Base-by-base conservation (phyloP, 2,113 vertebrate genomes). In the Aldabrachelys gigantea region DNA sequence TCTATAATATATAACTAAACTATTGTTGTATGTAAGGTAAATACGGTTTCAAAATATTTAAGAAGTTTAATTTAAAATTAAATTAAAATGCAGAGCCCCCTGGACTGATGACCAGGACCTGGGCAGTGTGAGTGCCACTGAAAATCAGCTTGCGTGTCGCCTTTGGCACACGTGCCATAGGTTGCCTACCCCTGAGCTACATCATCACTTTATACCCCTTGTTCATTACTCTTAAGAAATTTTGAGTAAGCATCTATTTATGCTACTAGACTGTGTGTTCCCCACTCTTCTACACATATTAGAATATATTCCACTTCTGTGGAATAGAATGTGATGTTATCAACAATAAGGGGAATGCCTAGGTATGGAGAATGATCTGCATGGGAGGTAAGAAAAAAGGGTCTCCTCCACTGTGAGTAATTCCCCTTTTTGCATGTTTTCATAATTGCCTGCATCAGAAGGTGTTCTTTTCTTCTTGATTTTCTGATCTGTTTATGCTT, bases 401-500 rank as follows among this genome's bases (percentile, higher is more conserved):
- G 1, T 75, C 6, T 86, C 5, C 22, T 4, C 11, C 84, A 17
- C 29, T 72, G 44, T 89, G 53, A 89, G 49, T 82, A n/a, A 47
- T 83, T 80, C 91, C 41, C 82, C 69, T 14, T 65, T 95, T 80
- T 17, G 62, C 5, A 22, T 31, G 17, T 16, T 88, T 91, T 93
- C 78, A 22, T 29, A 81, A 3, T 38, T 31, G 52, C 24, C 79
- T 80, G 56, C 88, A 88, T 80, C 35, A 84, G 49, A 65, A 92
- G 24, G 5, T 52, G 10, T n/a, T 80, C 54, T 81, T 21, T 13
- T 85, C 47, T 91, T 59, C 14, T 87, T 94, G 96, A 95, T 87
- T 96, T 76, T 83, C 80, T 97, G 22, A 79, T 93, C 2, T 22
- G 10, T 41, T 91, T 90, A 94, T 93, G 52, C 54, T 94, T 80